Conservation (phyloP, 2,888 invertebrate species). For the Oxycera nigricornis region DNA sequence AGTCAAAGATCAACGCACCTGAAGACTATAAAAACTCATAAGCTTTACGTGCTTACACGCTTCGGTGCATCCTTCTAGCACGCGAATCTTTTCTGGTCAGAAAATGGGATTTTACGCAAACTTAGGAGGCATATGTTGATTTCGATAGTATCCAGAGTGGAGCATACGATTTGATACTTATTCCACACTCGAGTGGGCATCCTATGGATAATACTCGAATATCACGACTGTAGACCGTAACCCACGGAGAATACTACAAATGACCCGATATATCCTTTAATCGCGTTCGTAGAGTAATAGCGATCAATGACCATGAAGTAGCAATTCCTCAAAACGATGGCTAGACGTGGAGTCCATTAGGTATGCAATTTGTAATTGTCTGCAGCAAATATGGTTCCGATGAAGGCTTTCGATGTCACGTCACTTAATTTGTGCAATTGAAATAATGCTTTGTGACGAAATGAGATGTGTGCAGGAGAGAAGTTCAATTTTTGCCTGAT, state of each 20-base stretch:
- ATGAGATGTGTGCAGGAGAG: too few relatives aligned
- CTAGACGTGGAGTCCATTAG: conserved; percentile 38
- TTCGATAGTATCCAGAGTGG: not conserved
- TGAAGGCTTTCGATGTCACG: conserved; percentile 14
- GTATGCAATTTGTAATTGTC: conserved; percentile 42
- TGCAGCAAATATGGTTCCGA: not conserved
- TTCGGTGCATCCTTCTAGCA: too few relatives aligned
- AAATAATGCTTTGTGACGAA: too few relatives aligned
- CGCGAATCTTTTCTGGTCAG: not conserved
- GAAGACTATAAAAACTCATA: too few relatives aligned
- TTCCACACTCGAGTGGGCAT: not conserved
- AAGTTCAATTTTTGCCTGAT: too few relatives aligned
- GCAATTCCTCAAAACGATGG: conserved; percentile 23
- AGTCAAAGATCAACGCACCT: not conserved
- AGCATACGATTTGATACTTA: not conserved
- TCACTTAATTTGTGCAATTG: too few relatives aligned
- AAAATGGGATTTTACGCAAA: not conserved
- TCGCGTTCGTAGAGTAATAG: not conserved
- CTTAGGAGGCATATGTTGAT: not conserved
- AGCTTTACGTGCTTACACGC: too few relatives aligned
- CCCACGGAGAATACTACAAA: too few relatives aligned
- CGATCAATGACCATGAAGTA: not conserved
- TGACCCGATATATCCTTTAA: too few relatives aligned
- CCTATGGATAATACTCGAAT: not conserved
- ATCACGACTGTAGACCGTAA: not conserved